Evolutionary conservation across 1,140 invertebrate genomes (phyloP).

Genomic region (Zaprionus lachaisei): DNA sequence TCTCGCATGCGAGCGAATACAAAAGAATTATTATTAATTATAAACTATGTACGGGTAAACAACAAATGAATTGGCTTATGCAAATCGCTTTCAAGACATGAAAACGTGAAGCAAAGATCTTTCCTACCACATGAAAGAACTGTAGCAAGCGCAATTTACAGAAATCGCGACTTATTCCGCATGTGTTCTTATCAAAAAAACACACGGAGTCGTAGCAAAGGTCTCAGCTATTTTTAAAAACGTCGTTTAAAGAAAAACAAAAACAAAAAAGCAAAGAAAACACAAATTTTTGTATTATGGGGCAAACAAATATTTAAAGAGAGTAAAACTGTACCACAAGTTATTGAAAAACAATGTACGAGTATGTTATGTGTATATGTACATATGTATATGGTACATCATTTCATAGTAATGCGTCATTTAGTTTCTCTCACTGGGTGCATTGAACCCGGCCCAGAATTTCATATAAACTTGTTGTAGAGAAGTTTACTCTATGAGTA

Average conservation of each 20-base stretch:
- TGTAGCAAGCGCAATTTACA: not conserved
- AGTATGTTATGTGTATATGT: too few species aligned
- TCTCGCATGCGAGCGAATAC: not conserved
- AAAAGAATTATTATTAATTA: conserved; percentile 4
- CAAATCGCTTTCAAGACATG: too few species aligned
- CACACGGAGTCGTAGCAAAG: conserved; percentile 54
- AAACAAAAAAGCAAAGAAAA: not conserved
- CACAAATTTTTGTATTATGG: conserved; percentile 34
- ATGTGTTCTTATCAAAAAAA: conserved; percentile 53
- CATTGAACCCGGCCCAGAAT: conserved; percentile 44
- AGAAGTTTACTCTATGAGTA: conserved; percentile 61
- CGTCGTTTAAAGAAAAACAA: not conserved
- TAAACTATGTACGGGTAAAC: not conserved
- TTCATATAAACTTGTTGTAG: conserved; percentile 15
- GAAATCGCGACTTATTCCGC: not conserved
- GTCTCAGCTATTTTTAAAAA: conserved; percentile 64
- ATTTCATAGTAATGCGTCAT: conserved; percentile 38
- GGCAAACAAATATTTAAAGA: conserved; percentile 54
- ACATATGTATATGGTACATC: not conserved
- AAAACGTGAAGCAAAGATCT: too few species aligned
- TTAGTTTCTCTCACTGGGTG: conserved; percentile 3
- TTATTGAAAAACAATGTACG: not conserved
- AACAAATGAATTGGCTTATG: conserved; percentile 1
- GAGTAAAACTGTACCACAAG: conserved; percentile 50
- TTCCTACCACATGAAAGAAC: too few species aligned